Evolutionary conservation across 1,140 invertebrate genomes (phyloP).

Genomic region (Magallana ariakensis): DNA sequence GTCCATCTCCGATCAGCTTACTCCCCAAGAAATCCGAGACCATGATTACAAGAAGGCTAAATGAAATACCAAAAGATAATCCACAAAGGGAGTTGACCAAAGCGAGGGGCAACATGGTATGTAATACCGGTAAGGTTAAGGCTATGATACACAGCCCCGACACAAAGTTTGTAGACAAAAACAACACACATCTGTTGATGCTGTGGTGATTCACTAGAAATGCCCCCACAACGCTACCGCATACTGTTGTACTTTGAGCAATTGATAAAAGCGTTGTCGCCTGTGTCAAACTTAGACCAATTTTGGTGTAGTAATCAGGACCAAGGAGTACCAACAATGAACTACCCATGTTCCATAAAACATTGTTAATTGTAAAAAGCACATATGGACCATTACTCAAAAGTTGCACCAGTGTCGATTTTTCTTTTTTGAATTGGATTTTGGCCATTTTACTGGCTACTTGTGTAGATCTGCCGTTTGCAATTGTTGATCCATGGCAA

Average conservation of each 20-base stretch:
- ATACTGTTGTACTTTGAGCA: slow-evolving; percentile 61
- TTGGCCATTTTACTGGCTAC: neutral
- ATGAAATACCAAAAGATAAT: slow-evolving; percentile 68
- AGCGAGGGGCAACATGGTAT: slow-evolving; percentile 50
- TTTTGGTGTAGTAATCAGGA: slow-evolving; percentile 66
- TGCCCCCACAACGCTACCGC: slow-evolving; percentile 72
- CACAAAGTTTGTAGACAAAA: slow-evolving; percentile 63
- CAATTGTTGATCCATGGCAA: neutral
- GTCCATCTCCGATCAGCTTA: slow-evolving; percentile 64
- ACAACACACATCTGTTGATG: slow-evolving; percentile 64
- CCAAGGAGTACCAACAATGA: slow-evolving; percentile 63
- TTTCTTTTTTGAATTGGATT: neutral
- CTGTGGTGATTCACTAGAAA: slow-evolving; percentile 66
- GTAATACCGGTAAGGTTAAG: slow-evolving; percentile 53
- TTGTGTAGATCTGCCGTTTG: neutral
- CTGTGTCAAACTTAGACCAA: slow-evolving; percentile 60
- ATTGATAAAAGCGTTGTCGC: slow-evolving; percentile 62
- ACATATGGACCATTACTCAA: slow-evolving; percentile 64
- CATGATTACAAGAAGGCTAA: slow-evolving; percentile 71
- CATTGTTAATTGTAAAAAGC: slow-evolving; percentile 71
- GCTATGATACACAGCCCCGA: slow-evolving; percentile 58
- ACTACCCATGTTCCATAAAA: slow-evolving; percentile 72
- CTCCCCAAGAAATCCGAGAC: slow-evolving; percentile 71
- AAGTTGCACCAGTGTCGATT: neutral
- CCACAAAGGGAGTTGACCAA: slow-evolving; percentile 60